Percentiles rank a stretch among this genome's conserved stretches.
phyloP scores from a whole-genome alignment of 1,140 invertebrate genomes.

The Drosophila lini region DNA sequence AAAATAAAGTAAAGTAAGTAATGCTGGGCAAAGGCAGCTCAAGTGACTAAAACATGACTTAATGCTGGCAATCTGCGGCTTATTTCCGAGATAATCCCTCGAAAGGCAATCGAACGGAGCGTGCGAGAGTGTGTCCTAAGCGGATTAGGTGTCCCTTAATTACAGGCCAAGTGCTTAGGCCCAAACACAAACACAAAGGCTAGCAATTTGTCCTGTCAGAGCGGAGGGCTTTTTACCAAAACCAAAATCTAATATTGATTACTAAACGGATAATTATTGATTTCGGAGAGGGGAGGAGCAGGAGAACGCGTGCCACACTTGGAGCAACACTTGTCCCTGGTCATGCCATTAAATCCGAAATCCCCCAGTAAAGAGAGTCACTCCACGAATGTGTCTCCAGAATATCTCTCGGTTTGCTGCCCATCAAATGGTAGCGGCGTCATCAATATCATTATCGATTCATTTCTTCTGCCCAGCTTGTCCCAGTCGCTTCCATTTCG shows the following conservation, averaged over 20 bases:
- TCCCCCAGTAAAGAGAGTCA: not conserved
- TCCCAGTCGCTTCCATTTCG: constrained; percentile 16
- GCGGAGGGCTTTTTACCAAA: constrained; percentile 5
- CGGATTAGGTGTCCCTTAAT: constrained; percentile 48
- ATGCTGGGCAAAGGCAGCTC: not conserved
- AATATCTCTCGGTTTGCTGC: not conserved
- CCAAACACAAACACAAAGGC: constrained; percentile 20
- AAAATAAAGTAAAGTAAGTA: not conserved
- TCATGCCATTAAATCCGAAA: constrained; percentile 28
- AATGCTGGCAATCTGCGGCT: not conserved
- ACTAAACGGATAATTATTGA: constrained; percentile 44
- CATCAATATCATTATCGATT: constrained; percentile 51
- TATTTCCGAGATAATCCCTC: constrained; percentile 20
- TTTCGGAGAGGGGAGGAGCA: not conserved
- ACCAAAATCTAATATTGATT: constrained; percentile 46
- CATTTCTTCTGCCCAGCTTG: constrained; percentile 18
- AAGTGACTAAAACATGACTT: constrained; percentile 27
- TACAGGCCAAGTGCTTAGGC: constrained; percentile 27
- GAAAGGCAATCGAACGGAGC: constrained; percentile 4
- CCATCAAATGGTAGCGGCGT: constrained; percentile 30
- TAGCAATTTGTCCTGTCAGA: constrained; percentile 15
- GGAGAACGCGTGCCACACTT: not conserved
- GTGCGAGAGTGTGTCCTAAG: constrained; percentile 25
- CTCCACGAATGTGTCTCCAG: constrained; percentile 5
- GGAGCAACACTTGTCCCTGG: constrained; percentile 21